Evolutionary conservation across 2,797 vertebrate species (phyloP).

Genomic region (Naso thynnoides): DNA sequence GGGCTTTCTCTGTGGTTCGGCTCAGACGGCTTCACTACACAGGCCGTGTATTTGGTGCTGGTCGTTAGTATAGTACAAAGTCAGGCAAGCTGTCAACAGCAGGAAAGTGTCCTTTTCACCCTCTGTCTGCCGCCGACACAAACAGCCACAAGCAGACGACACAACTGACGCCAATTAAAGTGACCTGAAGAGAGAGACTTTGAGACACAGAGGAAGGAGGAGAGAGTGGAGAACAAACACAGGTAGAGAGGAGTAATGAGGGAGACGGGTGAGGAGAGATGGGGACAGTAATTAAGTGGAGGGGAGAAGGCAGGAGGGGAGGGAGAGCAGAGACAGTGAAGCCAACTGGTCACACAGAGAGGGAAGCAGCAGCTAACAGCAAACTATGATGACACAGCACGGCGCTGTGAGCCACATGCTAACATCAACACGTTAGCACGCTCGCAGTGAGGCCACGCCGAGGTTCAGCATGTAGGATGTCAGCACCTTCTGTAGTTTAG

Average conservation of each 20-base stretch:
- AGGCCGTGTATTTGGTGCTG: not conserved
- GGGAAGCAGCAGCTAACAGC: slow-evolving; percentile 1
- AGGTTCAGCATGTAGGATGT: no score
- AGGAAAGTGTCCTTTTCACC: slow-evolving; percentile 42
- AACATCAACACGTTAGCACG: not conserved
- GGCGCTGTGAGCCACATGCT: not conserved
- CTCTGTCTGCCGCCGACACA: slow-evolving; percentile 25
- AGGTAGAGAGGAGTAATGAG: slow-evolving; percentile 30
- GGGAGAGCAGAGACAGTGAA: not conserved
- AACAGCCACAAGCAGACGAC: slow-evolving; percentile 4
- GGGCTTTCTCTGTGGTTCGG: not conserved
- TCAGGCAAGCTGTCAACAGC: slow-evolving; percentile 20
- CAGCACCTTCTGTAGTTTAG: no score
- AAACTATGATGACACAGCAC: no score
- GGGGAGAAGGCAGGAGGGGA: not conserved
- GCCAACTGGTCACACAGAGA: not conserved
- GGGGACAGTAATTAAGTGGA: slow-evolving; percentile 39
- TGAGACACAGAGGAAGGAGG: not conserved
- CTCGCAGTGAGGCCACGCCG: no score
- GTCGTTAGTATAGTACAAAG: slow-evolving; percentile 6
- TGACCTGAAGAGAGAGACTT: slow-evolving; percentile 19
- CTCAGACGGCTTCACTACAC: not conserved
- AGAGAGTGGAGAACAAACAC: not conserved
- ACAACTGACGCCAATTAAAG: slow-evolving; percentile 43
- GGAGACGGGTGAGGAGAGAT: slow-evolving; percentile 10